Base-by-base conservation (phyloP, 2,797 vertebrate species). In the Oreonectes daqikongensis region DNA sequence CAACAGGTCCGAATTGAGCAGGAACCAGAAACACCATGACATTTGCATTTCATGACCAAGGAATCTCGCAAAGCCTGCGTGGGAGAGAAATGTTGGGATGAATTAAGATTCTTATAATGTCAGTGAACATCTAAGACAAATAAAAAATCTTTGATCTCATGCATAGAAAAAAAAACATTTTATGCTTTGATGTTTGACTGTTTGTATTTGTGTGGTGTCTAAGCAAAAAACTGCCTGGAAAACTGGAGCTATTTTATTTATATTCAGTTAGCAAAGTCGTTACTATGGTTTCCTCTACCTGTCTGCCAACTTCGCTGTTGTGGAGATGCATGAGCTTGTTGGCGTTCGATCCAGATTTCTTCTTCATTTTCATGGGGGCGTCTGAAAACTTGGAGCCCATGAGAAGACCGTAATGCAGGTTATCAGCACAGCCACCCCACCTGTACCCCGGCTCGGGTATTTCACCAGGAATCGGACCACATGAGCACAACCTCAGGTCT, bases 241-340 rank as follows among this genome's bases (percentile, higher is more conserved):
- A 24, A 22, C 8, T 18, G 15, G 5, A 28, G 12, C 18, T 42
- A 14, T 42, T 42, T 44, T 17, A 71, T 26, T 42, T 52, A 3
- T 12, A 35, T 28, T 57, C 8, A 50, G 35, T 64, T 28, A 50
- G 3, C 14, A 14, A 57, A 32, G 12, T 52, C 55, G 55, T 12
- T 60, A 61, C 17, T 26, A 11, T 44, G 20, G 73, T 32, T 30
- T 46, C 2, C 18, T 30, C 69, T 90, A 99, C 98, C 94, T 98
- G 96, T 94, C 98, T 95, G 81, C 98, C 98, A 74, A 99, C 98
- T 94, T 99, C 97, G 83, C 97, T 99, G 95, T 99, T 99, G 95
- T 99, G 98, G 78, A 99, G 95, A 88, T 99, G 97, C 98, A 99
- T 99, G 84, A 99, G 95, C 88, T 99, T 99, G 93, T 98, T 98